phyloP scores from a whole-genome alignment of 2,113 vertebrate genomes.

The Morone saxatilis region DNA sequence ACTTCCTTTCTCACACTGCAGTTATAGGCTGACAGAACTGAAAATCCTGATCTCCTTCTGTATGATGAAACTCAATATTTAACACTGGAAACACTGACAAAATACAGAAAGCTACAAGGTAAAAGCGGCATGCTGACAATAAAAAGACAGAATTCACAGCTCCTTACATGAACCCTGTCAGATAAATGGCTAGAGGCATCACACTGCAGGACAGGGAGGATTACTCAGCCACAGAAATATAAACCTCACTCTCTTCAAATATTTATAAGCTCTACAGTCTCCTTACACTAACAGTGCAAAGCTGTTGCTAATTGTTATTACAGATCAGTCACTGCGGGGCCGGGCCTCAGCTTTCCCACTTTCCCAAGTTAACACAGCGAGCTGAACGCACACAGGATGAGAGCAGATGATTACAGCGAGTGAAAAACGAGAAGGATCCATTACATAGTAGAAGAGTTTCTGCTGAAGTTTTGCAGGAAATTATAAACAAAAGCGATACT shows the following conservation, averaged over 20 bases:
- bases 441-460: constrained; percentile 18
- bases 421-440: constrained; percentile 15
- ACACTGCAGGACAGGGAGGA: constrained; percentile 33
- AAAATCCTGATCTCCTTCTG: too few species aligned
- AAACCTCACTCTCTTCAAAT: constrained; percentile 45
- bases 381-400: constrained; percentile 7
- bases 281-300: constrained; percentile 56
- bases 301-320: constrained; percentile 71
- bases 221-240: constrained; percentile 48
- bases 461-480: background rate
- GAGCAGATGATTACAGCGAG: background rate
- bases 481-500: constrained; percentile 1
- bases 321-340: constrained; percentile 62
- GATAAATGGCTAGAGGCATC: constrained; percentile 13
- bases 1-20: background rate
- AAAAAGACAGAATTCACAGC: background rate
- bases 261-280: constrained; percentile 62
- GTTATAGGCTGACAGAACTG: too few species aligned
- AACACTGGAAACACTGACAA: background rate
- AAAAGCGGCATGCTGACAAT: background rate
- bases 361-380: constrained; percentile 41
- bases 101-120: background rate
- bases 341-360: constrained; percentile 44
- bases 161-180: constrained; percentile 3
- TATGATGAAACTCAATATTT: background rate